phyloP scores from a whole-genome alignment of 2,113 vertebrate genomes.

The Macroglossus sobrinus region DNA sequence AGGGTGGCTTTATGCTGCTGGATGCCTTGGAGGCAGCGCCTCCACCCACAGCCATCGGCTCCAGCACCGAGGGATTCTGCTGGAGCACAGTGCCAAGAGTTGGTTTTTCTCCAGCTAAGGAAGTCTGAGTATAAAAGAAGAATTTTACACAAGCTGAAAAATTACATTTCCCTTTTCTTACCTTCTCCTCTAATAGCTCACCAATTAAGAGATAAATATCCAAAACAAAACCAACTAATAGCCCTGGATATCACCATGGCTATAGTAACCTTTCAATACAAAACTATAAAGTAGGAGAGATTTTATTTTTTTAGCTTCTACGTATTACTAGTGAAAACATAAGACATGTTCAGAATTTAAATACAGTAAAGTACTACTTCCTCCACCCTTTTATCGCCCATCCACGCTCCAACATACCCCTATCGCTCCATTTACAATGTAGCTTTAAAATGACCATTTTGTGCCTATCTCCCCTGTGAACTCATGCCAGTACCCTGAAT shows the following conservation, averaged over 20 bases:
- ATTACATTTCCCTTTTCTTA: background rate
- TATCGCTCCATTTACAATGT: background rate
- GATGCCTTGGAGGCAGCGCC: constrained; percentile 72
- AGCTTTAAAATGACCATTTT: background rate
- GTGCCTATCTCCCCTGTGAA: background rate
- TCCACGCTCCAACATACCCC: background rate
- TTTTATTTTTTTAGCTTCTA: background rate
- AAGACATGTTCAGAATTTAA: background rate
- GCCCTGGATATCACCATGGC: background rate
- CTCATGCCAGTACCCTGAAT: background rate
- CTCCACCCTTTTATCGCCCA: background rate
- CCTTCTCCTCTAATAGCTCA: background rate
- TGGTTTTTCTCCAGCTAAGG: constrained; percentile 75
- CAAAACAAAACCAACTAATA: background rate
- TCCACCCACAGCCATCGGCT: constrained; percentile 42
- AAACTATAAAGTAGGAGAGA: background rate
- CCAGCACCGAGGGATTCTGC: constrained; percentile 66
- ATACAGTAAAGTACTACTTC: background rate
- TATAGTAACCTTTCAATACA: background rate
- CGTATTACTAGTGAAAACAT: background rate
- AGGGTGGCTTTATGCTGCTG: constrained; percentile 68
- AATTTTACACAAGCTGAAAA: background rate
- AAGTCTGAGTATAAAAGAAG: constrained; percentile 68
- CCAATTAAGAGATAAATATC: background rate
- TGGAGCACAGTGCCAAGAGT: constrained; percentile 52